phyloP scores from a whole-genome alignment of 2,888 invertebrate species.

The Sinhomidia bicolor region DNA sequence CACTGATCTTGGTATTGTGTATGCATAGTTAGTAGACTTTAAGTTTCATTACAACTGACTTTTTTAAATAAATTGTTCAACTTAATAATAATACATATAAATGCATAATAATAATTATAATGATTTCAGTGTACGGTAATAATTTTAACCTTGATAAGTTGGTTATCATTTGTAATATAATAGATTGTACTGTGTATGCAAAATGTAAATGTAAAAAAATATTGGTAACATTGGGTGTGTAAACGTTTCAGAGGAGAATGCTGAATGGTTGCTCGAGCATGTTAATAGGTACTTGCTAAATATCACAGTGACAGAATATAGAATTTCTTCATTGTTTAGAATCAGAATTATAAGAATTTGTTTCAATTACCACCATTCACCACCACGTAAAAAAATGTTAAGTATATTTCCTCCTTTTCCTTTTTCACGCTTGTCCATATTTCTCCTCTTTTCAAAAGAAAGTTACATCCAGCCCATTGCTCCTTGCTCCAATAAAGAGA shows the following conservation, averaged over 20 bases:
- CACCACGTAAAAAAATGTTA: slow-evolving; percentile 15
- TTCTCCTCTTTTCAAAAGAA: not conserved
- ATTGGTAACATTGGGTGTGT: no score
- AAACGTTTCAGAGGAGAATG: no score
- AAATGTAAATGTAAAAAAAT: no score
- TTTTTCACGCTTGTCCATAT: not conserved
- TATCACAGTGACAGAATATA: no score
- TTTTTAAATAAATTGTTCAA: slow-evolving; percentile 29
- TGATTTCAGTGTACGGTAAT: no score
- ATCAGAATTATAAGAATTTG: not conserved
- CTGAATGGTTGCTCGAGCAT: no score
- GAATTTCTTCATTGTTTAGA: not conserved
- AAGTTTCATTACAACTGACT: slow-evolving; percentile 57
- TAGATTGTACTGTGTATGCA: no score
- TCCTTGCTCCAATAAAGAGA: not conserved
- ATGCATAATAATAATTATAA: not conserved
- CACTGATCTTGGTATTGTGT: slow-evolving; percentile 35
- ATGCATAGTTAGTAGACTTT: not conserved
- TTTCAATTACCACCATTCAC: not conserved
- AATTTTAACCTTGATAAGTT: no score
- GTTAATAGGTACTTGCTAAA: not conserved
- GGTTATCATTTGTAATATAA: no score
- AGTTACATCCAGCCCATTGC: slow-evolving; percentile 11
- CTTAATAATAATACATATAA: no score
- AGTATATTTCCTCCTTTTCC: not conserved